Evolutionary conservation across 2,797 vertebrate genomes (phyloP).

Genomic region (Sebastes diaconus): DNA sequence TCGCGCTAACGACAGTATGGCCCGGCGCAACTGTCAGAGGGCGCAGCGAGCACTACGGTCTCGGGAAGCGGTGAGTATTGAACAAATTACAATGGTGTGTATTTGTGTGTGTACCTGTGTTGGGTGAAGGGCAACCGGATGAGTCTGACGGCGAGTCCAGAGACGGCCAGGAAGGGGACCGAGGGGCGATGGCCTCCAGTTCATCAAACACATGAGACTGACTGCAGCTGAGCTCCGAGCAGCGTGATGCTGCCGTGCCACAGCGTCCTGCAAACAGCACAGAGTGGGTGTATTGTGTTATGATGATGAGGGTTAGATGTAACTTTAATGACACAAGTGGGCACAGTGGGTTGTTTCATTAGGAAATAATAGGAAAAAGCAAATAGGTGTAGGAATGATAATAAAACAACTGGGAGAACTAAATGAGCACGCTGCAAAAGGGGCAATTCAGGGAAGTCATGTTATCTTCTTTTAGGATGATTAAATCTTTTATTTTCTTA

Average conservation of each 20-base stretch:
- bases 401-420: neutral
- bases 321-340: neutral
- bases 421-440: neutral
- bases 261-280: slow-evolving; percentile 61
- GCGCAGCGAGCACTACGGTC: no score
- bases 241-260: slow-evolving; percentile 37
- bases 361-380: slow-evolving; percentile 9
- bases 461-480: neutral
- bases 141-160: slow-evolving; percentile 53
- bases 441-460: neutral
- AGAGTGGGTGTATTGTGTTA: neutral
- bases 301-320: slow-evolving; percentile 9
- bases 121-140: slow-evolving; percentile 40
- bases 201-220: slow-evolving; percentile 75
- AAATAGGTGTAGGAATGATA: neutral
- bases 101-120: slow-evolving; percentile 62
- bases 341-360: slow-evolving; percentile 1
- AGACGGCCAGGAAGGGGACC: slow-evolving; percentile 66
- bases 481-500: neutral
- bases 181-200: slow-evolving; percentile 72
- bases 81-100: no score
- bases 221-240: slow-evolving; percentile 65
- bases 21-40: no score
- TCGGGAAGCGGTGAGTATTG: no score
- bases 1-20: no score